phyloP scores from a whole-genome alignment of 1,140 invertebrate genomes.

The Pogonomyrmex californicus region DNA sequence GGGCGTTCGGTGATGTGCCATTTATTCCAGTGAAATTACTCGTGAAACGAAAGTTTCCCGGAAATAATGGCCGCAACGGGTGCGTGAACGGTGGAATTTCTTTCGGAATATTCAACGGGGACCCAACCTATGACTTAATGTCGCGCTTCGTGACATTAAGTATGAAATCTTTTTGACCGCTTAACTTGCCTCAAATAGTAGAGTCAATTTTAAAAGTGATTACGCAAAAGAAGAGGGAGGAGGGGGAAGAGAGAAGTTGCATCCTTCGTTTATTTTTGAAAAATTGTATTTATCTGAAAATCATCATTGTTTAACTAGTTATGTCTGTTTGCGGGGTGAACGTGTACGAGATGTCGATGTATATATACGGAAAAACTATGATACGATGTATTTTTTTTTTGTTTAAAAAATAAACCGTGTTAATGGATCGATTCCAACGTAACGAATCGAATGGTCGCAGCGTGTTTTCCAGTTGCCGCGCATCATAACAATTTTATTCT shows the following conservation, averaged over 20 bases:
- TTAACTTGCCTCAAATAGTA: not conserved
- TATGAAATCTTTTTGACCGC: not conserved
- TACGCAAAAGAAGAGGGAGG: too few relatives aligned
- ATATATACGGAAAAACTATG: not conserved
- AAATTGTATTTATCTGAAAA: not conserved
- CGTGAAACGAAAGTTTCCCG: conserved; percentile 52
- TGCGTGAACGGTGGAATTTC: conserved; percentile 58
- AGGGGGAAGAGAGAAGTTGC: not conserved
- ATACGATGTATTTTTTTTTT: conserved; percentile 31
- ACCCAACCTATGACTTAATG: not conserved
- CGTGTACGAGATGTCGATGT: not conserved
- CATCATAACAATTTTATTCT: conserved; percentile 61
- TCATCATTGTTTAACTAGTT: not conserved
- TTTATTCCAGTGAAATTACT: conserved; percentile 69
- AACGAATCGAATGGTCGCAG: conserved; percentile 43
- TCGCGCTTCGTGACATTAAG: not conserved
- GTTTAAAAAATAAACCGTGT: conserved; percentile 51
- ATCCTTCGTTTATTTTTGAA: not conserved
- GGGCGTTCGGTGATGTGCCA: conserved; percentile 58
- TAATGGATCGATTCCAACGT: conserved; percentile 54
- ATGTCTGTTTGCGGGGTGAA: too few relatives aligned
- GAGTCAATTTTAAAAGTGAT: not conserved
- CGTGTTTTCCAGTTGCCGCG: conserved; percentile 48
- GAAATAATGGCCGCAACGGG: conserved; percentile 54
- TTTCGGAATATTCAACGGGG: conserved; percentile 19